Conservation (phyloP, 2,888 invertebrate species). For the Tetanocera ferruginea region DNA sequence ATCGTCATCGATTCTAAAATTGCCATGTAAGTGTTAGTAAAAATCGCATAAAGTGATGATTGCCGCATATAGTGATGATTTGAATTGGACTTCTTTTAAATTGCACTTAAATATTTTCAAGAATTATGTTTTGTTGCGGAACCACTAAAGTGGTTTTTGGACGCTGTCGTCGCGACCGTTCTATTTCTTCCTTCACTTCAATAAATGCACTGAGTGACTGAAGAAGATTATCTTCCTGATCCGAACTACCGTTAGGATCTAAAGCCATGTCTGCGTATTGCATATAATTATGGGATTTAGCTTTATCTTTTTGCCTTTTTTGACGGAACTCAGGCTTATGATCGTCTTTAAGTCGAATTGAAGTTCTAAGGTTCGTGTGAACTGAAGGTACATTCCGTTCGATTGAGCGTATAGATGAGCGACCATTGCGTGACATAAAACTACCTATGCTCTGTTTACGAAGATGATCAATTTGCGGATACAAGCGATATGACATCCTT, state of each 20-base stretch:
- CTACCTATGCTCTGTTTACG: constrained; percentile 37
- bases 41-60: not conserved
- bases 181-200: constrained; percentile 66
- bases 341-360: not conserved
- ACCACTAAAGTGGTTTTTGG: not conserved
- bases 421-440: constrained; percentile 62
- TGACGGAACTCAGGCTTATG: not conserved
- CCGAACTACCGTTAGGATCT: constrained; percentile 56
- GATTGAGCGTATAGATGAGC: constrained; percentile 65
- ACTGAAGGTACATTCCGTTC: constrained; percentile 65
- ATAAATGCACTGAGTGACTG: constrained; percentile 64
- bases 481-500: constrained; percentile 49
- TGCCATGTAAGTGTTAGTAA: not conserved
- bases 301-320: constrained; percentile 42
- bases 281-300: constrained; percentile 57
- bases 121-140: not conserved
- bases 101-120: not conserved
- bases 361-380: constrained; percentile 46
- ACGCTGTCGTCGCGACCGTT: constrained; percentile 47
- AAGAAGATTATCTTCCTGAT: constrained; percentile 65
- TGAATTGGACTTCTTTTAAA: not conserved
- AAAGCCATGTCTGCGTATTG: constrained; percentile 65
- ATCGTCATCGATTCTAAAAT: no score
- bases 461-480: not conserved
- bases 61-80: not conserved